These are phyloP conservation scores for Microcebus lehilahytsara DNA, from an alignment of 2,113 vertebrate genomes.

Conservation along the genomic window DNA sequence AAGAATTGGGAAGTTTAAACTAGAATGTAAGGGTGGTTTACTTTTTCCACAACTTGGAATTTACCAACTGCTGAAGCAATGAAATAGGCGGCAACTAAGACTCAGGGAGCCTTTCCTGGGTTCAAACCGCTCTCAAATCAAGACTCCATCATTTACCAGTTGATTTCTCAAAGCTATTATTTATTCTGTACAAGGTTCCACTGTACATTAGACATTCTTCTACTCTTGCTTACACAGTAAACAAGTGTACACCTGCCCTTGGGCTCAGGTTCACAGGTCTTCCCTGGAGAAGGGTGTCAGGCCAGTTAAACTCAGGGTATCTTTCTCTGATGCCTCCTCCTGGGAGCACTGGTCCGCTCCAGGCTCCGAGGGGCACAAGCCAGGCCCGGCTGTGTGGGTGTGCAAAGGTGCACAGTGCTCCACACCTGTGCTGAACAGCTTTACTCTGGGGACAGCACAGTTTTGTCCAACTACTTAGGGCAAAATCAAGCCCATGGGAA, in stretches of 20 bases:
- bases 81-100: neutral
- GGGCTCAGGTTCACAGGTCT: slow-evolving; percentile 74
- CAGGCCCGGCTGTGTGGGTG: neutral
- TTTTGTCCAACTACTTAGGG: slow-evolving; percentile 4
- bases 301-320: slow-evolving; percentile 27
- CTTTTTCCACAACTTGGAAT: neutral
- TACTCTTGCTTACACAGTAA: slow-evolving; percentile 88
- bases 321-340: slow-evolving; percentile 21
- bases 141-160: neutral
- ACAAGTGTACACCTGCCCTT: slow-evolving; percentile 80
- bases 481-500: neutral
- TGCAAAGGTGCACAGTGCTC: neutral
- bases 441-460: neutral
- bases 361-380: neutral
- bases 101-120: neutral
- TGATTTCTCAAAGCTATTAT: slow-evolving; percentile 79
- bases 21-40: neutral
- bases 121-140: slow-evolving; percentile 2
- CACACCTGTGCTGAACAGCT: neutral
- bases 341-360: neutral
- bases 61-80: neutral
- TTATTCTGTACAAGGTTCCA: slow-evolving; percentile 85
- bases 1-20: neutral
- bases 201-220: slow-evolving; percentile 74
- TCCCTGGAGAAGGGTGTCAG: slow-evolving; percentile 58